phyloP scores from a whole-genome alignment of 2,797 vertebrate genomes.

The Hapalemur alaotrensis region DNA sequence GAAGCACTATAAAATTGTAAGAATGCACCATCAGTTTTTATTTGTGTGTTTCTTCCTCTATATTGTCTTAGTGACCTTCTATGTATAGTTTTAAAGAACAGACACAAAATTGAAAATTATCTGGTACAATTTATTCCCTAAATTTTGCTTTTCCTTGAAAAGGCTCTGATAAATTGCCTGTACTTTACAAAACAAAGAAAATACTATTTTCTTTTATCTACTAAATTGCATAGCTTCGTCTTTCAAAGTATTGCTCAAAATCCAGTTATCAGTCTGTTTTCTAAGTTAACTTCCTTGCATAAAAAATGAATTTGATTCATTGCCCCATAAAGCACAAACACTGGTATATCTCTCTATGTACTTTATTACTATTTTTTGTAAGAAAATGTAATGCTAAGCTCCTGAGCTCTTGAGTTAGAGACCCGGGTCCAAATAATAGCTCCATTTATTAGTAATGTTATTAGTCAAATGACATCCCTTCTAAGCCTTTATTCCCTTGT shows the following conservation, averaged over 20 bases:
- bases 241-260: conserved; percentile 61
- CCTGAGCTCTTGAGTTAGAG: background rate
- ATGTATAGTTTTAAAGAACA: conserved; percentile 47
- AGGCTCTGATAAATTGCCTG: conserved; percentile 48
- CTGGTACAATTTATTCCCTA: conserved; percentile 38
- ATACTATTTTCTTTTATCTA: conserved; percentile 65
- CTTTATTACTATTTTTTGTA: background rate
- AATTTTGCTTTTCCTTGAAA: conserved; percentile 61
- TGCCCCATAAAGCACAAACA: conserved; percentile 18
- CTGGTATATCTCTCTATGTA: background rate
- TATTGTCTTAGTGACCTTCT: conserved; percentile 7
- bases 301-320: conserved; percentile 52
- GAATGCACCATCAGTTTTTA: background rate
- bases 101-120: conserved; percentile 51
- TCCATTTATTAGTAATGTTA: background rate
- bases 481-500: background rate
- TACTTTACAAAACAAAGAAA: conserved; percentile 67
- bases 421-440: background rate
- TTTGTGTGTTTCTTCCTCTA: background rate
- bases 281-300: conserved; percentile 53
- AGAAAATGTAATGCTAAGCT: conserved; percentile 28
- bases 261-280: conserved; percentile 41
- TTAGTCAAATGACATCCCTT: background rate
- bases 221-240: conserved; percentile 47
- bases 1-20: background rate